Evolutionary conservation across 2,797 vertebrate species (phyloP), one percentile per base, ranked within the genome.

Genomic region (Etheostoma nigrum): DNA sequence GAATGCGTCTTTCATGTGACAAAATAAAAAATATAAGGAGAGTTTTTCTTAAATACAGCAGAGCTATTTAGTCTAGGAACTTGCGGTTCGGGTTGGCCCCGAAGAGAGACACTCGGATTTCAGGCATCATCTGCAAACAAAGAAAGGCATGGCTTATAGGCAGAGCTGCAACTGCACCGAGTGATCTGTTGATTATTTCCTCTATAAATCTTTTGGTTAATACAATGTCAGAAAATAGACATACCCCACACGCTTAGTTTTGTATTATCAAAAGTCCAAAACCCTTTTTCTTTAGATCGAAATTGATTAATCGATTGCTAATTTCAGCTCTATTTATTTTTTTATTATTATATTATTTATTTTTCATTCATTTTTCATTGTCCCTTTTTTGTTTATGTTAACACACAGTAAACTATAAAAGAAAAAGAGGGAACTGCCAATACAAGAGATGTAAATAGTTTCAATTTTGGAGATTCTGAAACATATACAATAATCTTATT

Each of bases 21-120:
- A 86, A 82, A 90, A 84, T 88, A 89, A 74, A 91, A 90, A 92
- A 88, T 49, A 68, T 85, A 84, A 48, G 67, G 64, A 84, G 83
- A 48, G 30, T 60, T 49, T 54, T 53, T 78, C 51, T 82, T 25
- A 47, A 23, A 44, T 15, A 67, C 60, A 18, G 30, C 9, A 0
- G 40, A 71, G 53, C 13, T 7, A 33, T 81, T 97, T 93, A 99
- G 91, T 99, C 97, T 96, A 97, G 25, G 88, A 99, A 99, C 92
- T 97, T 99, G 92, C 97, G 96, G 91, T 99, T 99, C 67, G 93
- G 95, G 91, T 99, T 99, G 86, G 93, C 95, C 80, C 97, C 97
- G 55, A 99, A 99, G 82, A 99, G 96, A 85, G 95, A 94, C 87
- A 97, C 96, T 87, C 97, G 94, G 76, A 99, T 96, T 84, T 99